Conservation (phyloP, 2,888 invertebrate species). For the Homarus gammarus region DNA sequence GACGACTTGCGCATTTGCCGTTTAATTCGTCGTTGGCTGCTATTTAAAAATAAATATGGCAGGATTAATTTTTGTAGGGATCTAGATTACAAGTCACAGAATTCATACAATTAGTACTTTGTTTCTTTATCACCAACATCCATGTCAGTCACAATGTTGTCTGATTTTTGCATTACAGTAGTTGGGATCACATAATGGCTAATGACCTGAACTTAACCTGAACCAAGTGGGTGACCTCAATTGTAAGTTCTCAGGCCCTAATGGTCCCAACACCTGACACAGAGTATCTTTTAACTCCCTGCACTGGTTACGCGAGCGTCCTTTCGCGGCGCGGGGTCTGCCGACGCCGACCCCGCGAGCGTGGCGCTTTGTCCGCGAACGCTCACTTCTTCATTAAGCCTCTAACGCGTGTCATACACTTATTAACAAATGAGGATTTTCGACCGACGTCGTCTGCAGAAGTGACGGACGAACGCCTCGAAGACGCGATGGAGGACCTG, state of each 20-base stretch:
- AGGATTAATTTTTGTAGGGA: slow-evolving; percentile 38
- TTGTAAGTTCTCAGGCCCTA: slow-evolving; percentile 14
- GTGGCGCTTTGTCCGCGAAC: slow-evolving; percentile 1
- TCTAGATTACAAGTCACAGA: background rate
- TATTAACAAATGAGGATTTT: slow-evolving; percentile 72
- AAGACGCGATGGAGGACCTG: slow-evolving; percentile 35
- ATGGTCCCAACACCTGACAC: slow-evolving; percentile 30
- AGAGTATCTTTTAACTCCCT: slow-evolving; percentile 49
- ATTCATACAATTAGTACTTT: background rate
- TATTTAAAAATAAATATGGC: slow-evolving; percentile 40
- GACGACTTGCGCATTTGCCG: background rate
- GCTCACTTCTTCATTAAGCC: slow-evolving; percentile 73
- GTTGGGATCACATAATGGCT: background rate
- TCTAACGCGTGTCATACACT: slow-evolving; percentile 72
- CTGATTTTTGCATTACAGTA: slow-evolving; percentile 34
- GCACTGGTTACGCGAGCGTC: slow-evolving; percentile 64
- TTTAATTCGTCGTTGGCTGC: background rate
- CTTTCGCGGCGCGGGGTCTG: slow-evolving; percentile 34
- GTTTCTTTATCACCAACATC: slow-evolving; percentile 4
- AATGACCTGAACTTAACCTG: slow-evolving; percentile 23
- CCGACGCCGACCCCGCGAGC: slow-evolving; percentile 2
- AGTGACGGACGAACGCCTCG: slow-evolving; percentile 57
- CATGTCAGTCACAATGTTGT: slow-evolving; percentile 21
- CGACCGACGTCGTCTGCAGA: slow-evolving; percentile 57
- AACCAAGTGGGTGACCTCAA: slow-evolving; percentile 31